Evolutionary conservation across 2,113 vertebrate genomes (phyloP), one percentile per base, ranked within the genome.

Genomic region (Dasyurus viverrinus): DNA sequence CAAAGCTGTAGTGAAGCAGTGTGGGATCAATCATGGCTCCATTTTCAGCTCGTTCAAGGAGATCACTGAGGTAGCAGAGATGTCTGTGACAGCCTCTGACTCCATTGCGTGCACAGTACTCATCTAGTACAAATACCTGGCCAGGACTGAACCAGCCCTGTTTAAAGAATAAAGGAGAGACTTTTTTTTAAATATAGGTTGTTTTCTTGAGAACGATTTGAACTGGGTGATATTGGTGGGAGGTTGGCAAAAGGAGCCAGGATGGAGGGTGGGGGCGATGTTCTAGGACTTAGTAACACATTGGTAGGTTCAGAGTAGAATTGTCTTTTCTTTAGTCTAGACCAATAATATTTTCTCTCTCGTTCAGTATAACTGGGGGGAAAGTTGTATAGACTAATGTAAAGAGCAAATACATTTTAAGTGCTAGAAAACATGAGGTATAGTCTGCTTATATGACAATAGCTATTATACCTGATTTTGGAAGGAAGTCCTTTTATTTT

Each of bases 81-180:
- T 99, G 99, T 90, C 99, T 98, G 97, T 99, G 99, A 98, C 99
- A 99, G 94, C 99, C 99, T 97, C 99, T 99, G 68, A 99, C 99
- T 89, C 99, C 99, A 0, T 99, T 99, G 89, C 99, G 99, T 97
- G 99, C 99, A 11, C 99, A 99, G 97, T 99, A 99, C 98, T 99
- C 99, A 54, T 99, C 99, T 97, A 99, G 98, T 94, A 99, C 99
- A 98, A 99, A 99, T 98, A 99, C 99, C 98, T 99, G 99, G 96
- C 99, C 99, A 16, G 99, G 99, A 99, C 99, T 99, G 98, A 99
- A 99, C 99, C 99, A 99, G 98, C 99, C 99, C 99, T 99, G 98
- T 93, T 93, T 97, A 98, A 95, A 96, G 98, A 98, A 98, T 94
- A 98, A 95, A 98, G 94, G 54, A 97, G 94, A 99, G 96, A 98